Evolutionary conservation across 2,113 vertebrate genomes (phyloP), one percentile per base, ranked within the genome.

Genomic region (Scomber japonicus): DNA sequence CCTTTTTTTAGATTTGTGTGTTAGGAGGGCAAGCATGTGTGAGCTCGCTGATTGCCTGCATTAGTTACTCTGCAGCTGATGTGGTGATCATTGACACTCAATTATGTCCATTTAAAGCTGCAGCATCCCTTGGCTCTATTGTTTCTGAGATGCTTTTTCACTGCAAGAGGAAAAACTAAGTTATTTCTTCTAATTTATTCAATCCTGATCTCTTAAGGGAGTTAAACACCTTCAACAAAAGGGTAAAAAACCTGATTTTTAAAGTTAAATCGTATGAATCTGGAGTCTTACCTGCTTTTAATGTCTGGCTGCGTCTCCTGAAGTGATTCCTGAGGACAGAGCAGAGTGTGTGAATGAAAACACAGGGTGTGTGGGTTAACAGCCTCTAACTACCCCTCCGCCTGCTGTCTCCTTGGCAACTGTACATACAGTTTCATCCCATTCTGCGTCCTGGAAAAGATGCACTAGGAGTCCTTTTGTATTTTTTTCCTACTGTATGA

Each of bases 381-480:
- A 67, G 75, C 35, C 74, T 73, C 50, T 63, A 88, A 89, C 80
- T 65, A 68, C 72, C 67, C 53, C 50, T 88, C 88, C 53, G 74
- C 76, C 72, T 79, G 71, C 80, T 21, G 88, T 93, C 87, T 85
- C 89, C 88, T 51, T 88, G 88, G 91, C 81, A 93, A 92, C 93
- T 15, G 54, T 63, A 83, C 75, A 75, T 61, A 89, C 83, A 81
- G 57, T 75, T 80, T 71, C 81, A 82, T 86, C 83, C 78, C 70
- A 73, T 83, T 75, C 71, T 76, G 62, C 30, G 30, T 75, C 69
- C 73, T 85, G 59, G 63, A 76, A 64, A 78, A 71, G 80, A 86
- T 44, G 80, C 76, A 69, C 50, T 27, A 45, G 4, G 24, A 1
- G 21, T 46, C 51, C 24, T 50, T 71, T n/a, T 10, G 45, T 31